Percentiles rank a stretch among this genome's conserved stretches.
Evolutionary conservation across 2,888 invertebrate species (phyloP).

Genomic region (Hypomecis atomaria): DNA sequence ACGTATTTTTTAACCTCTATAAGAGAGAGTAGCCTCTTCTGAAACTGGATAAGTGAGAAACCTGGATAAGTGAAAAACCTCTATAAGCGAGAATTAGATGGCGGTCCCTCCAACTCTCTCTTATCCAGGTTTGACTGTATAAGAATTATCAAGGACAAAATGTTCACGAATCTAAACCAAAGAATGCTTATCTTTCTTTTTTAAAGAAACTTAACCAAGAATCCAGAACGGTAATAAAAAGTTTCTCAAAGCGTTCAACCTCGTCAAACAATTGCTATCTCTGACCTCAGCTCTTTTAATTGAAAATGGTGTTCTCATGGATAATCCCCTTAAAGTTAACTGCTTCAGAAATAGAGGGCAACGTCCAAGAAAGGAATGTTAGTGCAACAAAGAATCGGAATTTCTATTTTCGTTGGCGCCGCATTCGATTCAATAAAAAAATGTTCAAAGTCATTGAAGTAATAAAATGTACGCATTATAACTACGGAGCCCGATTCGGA

Average conservation of each 20-base stretch:
- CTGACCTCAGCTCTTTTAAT: slow-evolving; percentile 53
- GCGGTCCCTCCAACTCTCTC: no score
- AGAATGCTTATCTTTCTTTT: slow-evolving; percentile 32
- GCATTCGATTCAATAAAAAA: slow-evolving; percentile 54
- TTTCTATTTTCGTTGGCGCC: slow-evolving; percentile 48
- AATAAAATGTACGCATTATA: slow-evolving; percentile 61
- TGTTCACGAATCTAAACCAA: slow-evolving; percentile 23
- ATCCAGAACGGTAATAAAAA: slow-evolving; percentile 30
- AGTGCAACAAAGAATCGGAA: slow-evolving; percentile 47
- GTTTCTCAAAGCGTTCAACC: slow-evolving; percentile 55
- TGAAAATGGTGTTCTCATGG: slow-evolving; percentile 54
- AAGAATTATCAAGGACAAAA: slow-evolving; percentile 41
- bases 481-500: slow-evolving; percentile 48
- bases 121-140: no score
- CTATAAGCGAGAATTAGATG: no score
- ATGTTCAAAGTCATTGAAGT: slow-evolving; percentile 62
- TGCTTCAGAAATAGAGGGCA: slow-evolving; percentile 45
- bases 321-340: slow-evolving; percentile 43
- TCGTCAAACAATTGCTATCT: slow-evolving; percentile 44
- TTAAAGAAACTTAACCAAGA: slow-evolving; percentile 23
- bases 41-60: no score
- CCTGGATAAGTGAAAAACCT: no score
- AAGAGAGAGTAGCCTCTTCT: no score
- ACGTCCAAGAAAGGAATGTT: slow-evolving; percentile 52
- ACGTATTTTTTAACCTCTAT: no score